phyloP scores from a whole-genome alignment of 2,888 invertebrate species.

The Sinhomidia bicolor region DNA sequence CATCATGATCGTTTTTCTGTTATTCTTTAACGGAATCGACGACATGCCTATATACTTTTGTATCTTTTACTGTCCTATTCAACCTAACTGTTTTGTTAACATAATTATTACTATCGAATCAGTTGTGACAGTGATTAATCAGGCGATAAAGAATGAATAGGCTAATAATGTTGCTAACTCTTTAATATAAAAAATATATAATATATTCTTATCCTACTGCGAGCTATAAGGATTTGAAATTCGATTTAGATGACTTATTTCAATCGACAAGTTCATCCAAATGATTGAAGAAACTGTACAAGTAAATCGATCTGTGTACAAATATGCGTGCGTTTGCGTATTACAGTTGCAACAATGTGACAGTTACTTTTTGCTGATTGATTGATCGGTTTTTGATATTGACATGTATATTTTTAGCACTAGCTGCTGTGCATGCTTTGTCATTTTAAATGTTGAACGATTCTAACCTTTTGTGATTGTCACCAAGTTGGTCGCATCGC shows the following conservation, averaged over 20 bases:
- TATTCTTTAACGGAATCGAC: neutral
- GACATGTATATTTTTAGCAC: slow-evolving; percentile 11
- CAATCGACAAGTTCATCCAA: too few relatives aligned
- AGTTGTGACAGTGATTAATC: slow-evolving; percentile 53
- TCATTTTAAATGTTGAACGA: neutral
- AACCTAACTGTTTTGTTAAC: neutral
- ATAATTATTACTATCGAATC: slow-evolving; percentile 8
- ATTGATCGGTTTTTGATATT: neutral
- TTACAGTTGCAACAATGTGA: neutral
- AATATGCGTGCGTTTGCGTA: neutral
- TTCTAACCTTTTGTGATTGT: neutral
- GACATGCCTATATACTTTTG: neutral
- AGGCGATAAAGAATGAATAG: neutral
- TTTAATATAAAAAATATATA: too few relatives aligned
- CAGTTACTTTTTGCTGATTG: neutral
- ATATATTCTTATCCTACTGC: too few relatives aligned
- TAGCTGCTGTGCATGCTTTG: neutral
- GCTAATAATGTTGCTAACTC: too few relatives aligned
- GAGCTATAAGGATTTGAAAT: too few relatives aligned
- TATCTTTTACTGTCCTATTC: neutral
- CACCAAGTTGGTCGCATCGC: slow-evolving; percentile 11
- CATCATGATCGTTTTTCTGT: neutral
- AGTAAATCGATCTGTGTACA: neutral
- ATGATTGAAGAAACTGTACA: neutral
- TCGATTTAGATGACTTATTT: too few relatives aligned